Evolutionary conservation across 2,797 vertebrate species (phyloP), one percentile per base, ranked within the genome.

Genomic region (Enteromius radiatus): DNA sequence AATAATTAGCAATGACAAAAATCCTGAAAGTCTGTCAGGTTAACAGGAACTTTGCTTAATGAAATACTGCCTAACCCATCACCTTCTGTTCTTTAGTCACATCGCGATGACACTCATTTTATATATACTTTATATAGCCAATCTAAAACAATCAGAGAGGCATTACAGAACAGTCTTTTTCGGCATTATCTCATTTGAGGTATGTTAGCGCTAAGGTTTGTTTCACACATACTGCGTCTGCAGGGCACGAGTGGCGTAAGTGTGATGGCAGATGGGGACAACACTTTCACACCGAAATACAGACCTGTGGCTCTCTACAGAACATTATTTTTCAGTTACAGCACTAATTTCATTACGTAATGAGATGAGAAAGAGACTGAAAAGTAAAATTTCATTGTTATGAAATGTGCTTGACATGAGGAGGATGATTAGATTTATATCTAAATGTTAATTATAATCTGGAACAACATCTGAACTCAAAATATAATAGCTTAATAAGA

Each of bases 1-100:
- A 85, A 88, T 93, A 93, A 93, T 93, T 92, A 94, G 89, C 79
- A 88, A 79, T 91, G 92, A 93, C 93, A 93, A 93, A 91, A 90
- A 87, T 87, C 70, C 83, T 86, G 88, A 78, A 89, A 76, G 45
- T 78, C 78, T 91, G 91, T 90, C 88, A 89, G 82, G 84, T 79
- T 89, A 56, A 71, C 83, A 84, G 82, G 74, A 76, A 71, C 73
- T 76, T 82, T 87, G 15, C 61, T 43, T 82, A 82, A 74, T 67
- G 84, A 78, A 85, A 83, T 80, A 47, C 64, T 75, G 73, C 14
- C 26, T 65, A 59, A 65, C 52, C 26, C 65, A 69, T 59, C 43
- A 45, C 76, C 69, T 79, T 76, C 68, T 84, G 63, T 82, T 76
- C 88, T 78, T 80, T 52, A 82, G 65, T 85, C 89, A 85, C 88